Evolutionary conservation across 2,797 vertebrate species (phyloP), one percentile per base, ranked within the genome.

Genomic region (Sarcoramphus papa): DNA sequence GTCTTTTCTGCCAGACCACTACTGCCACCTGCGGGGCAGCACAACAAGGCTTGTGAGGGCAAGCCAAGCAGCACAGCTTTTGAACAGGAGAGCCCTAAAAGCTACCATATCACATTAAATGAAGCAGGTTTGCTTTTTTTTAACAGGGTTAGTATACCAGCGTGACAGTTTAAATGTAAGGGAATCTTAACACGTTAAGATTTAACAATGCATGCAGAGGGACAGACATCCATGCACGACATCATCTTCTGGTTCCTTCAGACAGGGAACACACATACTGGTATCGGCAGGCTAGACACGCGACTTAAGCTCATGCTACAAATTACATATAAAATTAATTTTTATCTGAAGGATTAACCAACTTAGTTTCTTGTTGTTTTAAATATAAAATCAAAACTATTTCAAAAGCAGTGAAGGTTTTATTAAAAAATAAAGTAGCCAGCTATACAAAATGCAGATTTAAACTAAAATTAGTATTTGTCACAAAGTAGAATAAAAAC

Each of bases 11-110:
- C 23, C 56, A 68, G 89, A 68, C 31, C 69, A 14, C 67, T 93
- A 17, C 69, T 95, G 96, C 96, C 91, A 94, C 85, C 95, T 91
- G 48, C 67, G 10, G 86, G 91, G 65, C 73, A 76, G 50, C 56
- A 63, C 40, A 28, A 27, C 12, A 22, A 33, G 28, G 59, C 40
- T 41, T 51, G 21, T 7, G 47, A 73, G 41, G 57, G 18, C 40
- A n/a, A 76, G 59, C 16, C n/a, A 74, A 48, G 50, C 30, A 69
- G 48, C 20, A n/a, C 48, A 47, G 62, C 54, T 76, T 22, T 14
- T 13, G 6, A 19, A 40, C 22, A 54, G 59, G n/a, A 53, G 51
- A 56, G 73, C 23, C 51, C 72, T 14, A 27, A 43, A 63, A 45
- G 23, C 33, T 27, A 17, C 45, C 30, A 2, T 6, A 4, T 16